These are phyloP conservation scores for Uropsilus gracilis DNA, from an alignment of 2,113 vertebrate species.

Conservation along the genomic window DNA sequence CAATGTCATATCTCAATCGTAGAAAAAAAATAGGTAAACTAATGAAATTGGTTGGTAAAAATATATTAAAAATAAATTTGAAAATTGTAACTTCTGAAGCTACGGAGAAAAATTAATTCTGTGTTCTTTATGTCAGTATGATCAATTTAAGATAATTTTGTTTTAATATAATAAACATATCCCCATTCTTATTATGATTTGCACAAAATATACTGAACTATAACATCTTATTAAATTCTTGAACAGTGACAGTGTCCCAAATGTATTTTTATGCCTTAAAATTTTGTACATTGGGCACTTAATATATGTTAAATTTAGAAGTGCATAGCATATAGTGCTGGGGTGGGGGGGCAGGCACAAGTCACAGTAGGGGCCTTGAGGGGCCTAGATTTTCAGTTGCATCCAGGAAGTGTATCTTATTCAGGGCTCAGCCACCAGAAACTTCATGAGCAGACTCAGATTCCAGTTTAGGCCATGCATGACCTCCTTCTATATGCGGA, in stretches of 20 bases:
- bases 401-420: no score
- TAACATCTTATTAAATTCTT: not conserved
- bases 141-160: not conserved
- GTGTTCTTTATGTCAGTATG: not conserved
- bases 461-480: no score
- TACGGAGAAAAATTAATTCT: not conserved
- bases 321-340: no score
- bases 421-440: no score
- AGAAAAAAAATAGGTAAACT: not conserved
- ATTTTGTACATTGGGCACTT: not conserved
- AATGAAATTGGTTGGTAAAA: not conserved
- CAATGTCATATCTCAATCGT: not conserved
- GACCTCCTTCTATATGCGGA: no score
- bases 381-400: not conserved
- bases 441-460: no score
- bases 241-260: slow-evolving; percentile 1
- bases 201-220: not conserved
- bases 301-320: not conserved
- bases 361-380: no score
- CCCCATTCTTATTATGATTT: not conserved
- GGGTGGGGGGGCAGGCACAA: no score
- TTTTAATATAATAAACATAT: not conserved
- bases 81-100: not conserved
- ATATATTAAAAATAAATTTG: not conserved
- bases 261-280: not conserved